Percentiles rank a stretch among this genome's conserved stretches.
Evolutionary conservation across 2,888 invertebrate genomes (phyloP).

Genomic region (Actias luna): DNA sequence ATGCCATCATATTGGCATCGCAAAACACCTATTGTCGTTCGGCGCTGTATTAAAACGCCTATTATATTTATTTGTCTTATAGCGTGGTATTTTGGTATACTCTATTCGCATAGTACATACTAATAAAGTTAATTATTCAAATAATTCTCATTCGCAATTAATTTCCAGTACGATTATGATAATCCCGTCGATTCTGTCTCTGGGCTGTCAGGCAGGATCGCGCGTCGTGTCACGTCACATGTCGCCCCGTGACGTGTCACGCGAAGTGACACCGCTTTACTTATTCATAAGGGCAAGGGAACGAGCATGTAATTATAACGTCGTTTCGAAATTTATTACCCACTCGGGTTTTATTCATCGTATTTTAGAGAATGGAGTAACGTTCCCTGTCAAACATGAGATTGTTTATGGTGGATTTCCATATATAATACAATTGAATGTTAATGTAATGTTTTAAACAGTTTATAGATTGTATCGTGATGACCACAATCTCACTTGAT

Average conservation of each 20-base stretch:
- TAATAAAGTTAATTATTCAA: slow-evolving; percentile 8
- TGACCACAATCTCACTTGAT: too few relatives aligned
- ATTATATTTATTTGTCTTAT: too few relatives aligned
- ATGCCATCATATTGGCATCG: too few relatives aligned
- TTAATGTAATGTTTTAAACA: not conserved
- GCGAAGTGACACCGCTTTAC: slow-evolving; percentile 31
- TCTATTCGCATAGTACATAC: too few relatives aligned
- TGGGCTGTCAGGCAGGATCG: slow-evolving; percentile 29
- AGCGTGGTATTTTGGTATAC: too few relatives aligned
- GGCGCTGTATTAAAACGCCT: too few relatives aligned
- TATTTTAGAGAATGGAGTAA: slow-evolving; percentile 8
- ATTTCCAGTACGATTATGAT: slow-evolving; percentile 47
- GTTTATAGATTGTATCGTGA: too few relatives aligned
- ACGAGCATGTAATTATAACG: slow-evolving; percentile 12
- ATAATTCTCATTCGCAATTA: slow-evolving; percentile 42
- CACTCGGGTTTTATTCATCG: slow-evolving; percentile 1
- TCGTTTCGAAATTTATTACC: slow-evolving; percentile 11
- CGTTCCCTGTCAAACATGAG: not conserved
- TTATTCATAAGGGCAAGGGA: slow-evolving; percentile 7
- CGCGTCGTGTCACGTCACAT: slow-evolving; percentile 40
- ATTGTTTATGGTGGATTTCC: not conserved
- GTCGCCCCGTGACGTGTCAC: slow-evolving; percentile 31
- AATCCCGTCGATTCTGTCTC: slow-evolving; percentile 38
- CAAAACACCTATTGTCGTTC: too few relatives aligned
- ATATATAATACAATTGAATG: not conserved